These are phyloP conservation scores for Lophotriccus pileatus DNA, from an alignment of 2,797 vertebrate species.

Conservation along the genomic window DNA sequence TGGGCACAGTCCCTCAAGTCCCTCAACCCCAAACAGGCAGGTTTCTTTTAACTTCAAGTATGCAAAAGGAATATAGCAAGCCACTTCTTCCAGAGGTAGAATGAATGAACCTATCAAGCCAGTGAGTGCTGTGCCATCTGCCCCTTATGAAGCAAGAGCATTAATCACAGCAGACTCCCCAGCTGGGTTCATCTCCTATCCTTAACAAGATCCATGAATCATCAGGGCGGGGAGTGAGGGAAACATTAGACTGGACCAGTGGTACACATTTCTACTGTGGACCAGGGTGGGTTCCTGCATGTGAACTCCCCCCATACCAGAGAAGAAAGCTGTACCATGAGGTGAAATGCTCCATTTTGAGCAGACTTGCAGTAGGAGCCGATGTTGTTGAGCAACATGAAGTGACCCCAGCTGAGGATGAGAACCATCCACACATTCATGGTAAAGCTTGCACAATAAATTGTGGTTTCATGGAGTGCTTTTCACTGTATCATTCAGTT, in stretches of 20 bases:
- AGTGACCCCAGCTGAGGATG: accelerated
- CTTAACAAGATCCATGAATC: neutral
- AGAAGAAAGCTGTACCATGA: neutral
- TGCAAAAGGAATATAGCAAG: neutral
- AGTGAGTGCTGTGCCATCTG: neutral
- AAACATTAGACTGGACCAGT: neutral
- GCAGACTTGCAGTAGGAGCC: neutral
- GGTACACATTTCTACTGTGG: neutral
- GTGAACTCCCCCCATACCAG: neutral
- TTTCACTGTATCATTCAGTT: neutral
- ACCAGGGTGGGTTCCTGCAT: neutral
- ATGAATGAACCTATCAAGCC: neutral
- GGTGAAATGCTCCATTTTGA: neutral
- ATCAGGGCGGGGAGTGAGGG: accelerated
- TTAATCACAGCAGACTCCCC: neutral
- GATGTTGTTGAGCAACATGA: neutral
- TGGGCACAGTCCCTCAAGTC: neutral
- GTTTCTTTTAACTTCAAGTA: neutral
- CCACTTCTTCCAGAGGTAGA: neutral
- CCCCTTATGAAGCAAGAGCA: neutral
- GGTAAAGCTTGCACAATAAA: neutral
- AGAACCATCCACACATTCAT: neutral
- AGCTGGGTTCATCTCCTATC: neutral
- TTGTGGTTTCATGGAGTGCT: neutral
- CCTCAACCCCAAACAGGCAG: neutral